phyloP scores from a whole-genome alignment of 2,888 invertebrate genomes.

The Quadroppia sp. region DNA sequence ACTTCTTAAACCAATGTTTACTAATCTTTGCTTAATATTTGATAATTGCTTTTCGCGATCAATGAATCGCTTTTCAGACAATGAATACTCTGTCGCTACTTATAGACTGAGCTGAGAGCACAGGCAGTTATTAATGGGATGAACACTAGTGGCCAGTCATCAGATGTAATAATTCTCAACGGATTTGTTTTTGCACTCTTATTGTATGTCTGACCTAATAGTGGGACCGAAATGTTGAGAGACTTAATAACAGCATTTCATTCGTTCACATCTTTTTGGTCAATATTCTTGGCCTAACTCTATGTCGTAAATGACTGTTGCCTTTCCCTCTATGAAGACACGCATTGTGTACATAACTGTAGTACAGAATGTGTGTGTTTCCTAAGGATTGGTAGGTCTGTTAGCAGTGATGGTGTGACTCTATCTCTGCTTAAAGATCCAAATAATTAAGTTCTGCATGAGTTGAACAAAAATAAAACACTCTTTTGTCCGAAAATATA shows the following conservation, averaged over 20 bases:
- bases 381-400: no score
- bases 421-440: background rate
- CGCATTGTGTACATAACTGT: background rate
- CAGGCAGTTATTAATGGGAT: background rate
- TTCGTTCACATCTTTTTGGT: background rate
- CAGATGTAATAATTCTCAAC: constrained; percentile 20
- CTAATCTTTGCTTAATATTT: background rate
- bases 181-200: constrained; percentile 21
- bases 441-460: constrained; percentile 24
- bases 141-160: background rate
- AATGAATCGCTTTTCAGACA: no score
- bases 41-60: background rate
- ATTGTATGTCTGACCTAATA: constrained; percentile 28
- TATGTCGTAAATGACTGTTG: background rate
- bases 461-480: background rate
- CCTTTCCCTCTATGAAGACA: background rate
- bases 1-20: background rate
- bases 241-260: constrained; percentile 16
- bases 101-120: no score
- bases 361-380: background rate
- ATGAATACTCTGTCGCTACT: no score
- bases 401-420: no score
- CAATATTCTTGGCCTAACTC: background rate
- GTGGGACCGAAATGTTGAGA: constrained; percentile 1
- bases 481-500: no score